Evolutionary conservation across 1,140 invertebrate genomes (phyloP), one percentile per base, ranked within the genome.

Genomic region (Hypothenemus hampei): DNA sequence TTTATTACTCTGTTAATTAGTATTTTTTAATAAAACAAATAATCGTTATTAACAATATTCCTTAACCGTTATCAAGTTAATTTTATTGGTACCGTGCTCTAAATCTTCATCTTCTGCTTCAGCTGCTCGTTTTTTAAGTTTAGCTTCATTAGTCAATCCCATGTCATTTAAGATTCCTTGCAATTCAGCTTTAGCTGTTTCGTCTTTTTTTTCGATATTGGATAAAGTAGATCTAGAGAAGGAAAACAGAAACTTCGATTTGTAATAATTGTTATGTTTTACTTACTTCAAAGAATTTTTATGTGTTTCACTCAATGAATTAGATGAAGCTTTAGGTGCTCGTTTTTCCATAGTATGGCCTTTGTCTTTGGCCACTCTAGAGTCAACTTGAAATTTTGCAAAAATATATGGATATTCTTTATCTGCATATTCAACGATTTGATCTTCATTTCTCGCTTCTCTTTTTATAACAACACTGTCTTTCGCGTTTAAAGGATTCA

Each of bases 41-140:
- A n/a, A n/a, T n/a, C n/a, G n/a, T n/a, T n/a, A n/a, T n/a, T n/a
- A n/a, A n/a, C n/a, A n/a, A n/a, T n/a, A 15, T 16, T 46, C n/a
- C 4, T 1, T 23, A 20, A 43, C 49, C 49, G 41, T 43, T 13
- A 51, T 41, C 22, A 51, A 35, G 20, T 33, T 31, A 20, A 41
- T 51, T 41, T 51, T 51, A 35, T 51, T 51, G 3, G 37, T 43
- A 11, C 24, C 49, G 18, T 61, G 56, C 39, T 67, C 67, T 45
- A 67, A 44, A 57, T 67, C 51, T 55, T 68, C 63, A 31, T 69
- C 66, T 53, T 68, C 66, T 3, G 54, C 23, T 39, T 60, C 40
- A 16, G 22, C 21, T n/a, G 40, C 44, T 15, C 58, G 46, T 39
- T 60, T 63, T 41, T 52, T 24, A 2, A 35, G 13, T 31, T 39